Base-by-base conservation (phyloP, 2,888 invertebrate genomes). In the Morpho helenor region DNA sequence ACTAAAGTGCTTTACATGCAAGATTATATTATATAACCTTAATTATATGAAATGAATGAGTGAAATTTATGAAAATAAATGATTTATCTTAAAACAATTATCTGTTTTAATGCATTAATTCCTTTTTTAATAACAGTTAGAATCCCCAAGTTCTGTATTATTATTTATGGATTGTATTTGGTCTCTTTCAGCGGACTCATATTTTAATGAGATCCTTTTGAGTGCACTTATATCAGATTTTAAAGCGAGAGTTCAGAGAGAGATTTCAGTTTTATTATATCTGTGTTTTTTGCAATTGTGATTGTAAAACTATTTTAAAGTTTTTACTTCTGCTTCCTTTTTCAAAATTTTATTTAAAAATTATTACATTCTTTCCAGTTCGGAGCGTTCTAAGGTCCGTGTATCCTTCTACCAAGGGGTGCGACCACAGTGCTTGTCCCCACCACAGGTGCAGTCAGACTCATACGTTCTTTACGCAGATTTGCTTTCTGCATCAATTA, bases 361-460 rank as follows among this genome's bases (percentile, higher is more conserved):
- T 16, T n/a, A 22, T 52, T 47, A 41, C 57, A 16, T 10, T 52
- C 8, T n/a, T 92, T 93, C 49, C 92, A 95, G 95, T 85, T 93
- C 94, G 83, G 95, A 95, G 89, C 93, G 95, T 77, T 94, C 94
- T 71, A 95, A 94, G 85, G 96, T 96, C 64, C 94, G 95, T 72
- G 96, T 96, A 76, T 94, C 95, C 70, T 96, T 96, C 91, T 96
- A 94, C 91, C 96, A 96, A 91, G 95, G 95, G 81, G 95, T 93
- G 80, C 93, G 94, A 84, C 95, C 96, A 66, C 94, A 95, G 91
- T 92, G 92, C 84, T 85, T 91, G 72, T 90, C 91, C 40, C 94
- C 91, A 82, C 93, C 94, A 73, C 92, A 92, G 43, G 92, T 84
- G 64, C 84, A 91, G 69, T 82, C 87, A 53, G 84, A 85, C 63